These are phyloP conservation scores for Apis mellifera DNA, from an alignment of 1,140 invertebrate species.

Conservation along the genomic window DNA sequence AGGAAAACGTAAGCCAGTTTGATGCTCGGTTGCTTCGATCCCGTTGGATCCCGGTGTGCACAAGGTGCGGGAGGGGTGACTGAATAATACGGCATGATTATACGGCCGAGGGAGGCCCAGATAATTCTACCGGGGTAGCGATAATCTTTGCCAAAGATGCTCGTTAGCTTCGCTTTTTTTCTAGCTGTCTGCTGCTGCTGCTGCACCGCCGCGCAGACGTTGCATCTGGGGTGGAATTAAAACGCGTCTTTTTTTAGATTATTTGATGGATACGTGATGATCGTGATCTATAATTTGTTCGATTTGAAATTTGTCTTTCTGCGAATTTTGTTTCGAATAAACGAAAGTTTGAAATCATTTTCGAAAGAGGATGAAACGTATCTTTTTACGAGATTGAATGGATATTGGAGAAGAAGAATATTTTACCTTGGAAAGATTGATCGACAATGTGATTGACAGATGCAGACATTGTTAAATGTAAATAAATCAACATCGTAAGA, in stretches of 20 bases:
- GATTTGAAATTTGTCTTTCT: no score
- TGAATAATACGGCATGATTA: constrained; percentile 74
- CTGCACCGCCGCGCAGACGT: neutral
- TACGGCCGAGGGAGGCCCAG: constrained; percentile 56
- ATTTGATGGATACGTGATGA: no score
- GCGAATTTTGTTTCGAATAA: no score
- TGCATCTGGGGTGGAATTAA: neutral
- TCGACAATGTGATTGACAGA: no score
- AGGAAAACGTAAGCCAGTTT: constrained; percentile 75
- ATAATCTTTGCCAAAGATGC: constrained; percentile 47
- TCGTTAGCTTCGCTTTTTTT: constrained; percentile 46
- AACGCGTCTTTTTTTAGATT: constrained; percentile 1
- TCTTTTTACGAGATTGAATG: no score
- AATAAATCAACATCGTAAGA: neutral
- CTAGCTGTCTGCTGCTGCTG: no score
- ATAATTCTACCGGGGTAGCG: constrained; percentile 37
- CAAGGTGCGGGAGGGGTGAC: constrained; percentile 59
- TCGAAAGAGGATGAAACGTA: no score
- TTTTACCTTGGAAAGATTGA: no score
- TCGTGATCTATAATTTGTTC: neutral
- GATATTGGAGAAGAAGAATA: neutral
- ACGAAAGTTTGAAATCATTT: no score
- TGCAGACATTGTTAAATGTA: no score
- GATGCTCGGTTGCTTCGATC: constrained; percentile 74
- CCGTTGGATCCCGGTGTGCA: constrained; percentile 64